phyloP scores from a whole-genome alignment of 2,113 vertebrate genomes.

The Meleagris gallopavo region DNA sequence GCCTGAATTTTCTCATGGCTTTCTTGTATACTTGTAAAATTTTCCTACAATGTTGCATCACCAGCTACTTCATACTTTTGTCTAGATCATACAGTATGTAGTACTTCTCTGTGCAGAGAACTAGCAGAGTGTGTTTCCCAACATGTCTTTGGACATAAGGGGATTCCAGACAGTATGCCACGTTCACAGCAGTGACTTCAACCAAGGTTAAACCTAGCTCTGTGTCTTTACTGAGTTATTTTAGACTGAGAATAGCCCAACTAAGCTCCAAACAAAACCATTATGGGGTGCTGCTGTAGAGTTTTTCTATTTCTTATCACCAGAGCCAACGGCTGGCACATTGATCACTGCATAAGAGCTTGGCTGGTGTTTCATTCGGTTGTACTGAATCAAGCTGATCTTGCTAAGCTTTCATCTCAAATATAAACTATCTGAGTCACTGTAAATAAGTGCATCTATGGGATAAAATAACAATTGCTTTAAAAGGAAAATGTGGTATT shows the following conservation, averaged over 20 bases:
- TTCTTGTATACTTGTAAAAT: neutral
- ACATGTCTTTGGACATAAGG: neutral
- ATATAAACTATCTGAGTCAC: neutral
- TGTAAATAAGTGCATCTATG: neutral
- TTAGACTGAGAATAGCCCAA: neutral
- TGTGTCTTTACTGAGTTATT: neutral
- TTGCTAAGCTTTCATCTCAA: neutral
- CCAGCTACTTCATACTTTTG: neutral
- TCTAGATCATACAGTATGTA: neutral
- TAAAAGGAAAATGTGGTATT: neutral
- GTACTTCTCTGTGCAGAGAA: neutral
- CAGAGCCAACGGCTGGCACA: neutral
- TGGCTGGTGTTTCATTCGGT: neutral
- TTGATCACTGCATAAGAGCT: neutral
- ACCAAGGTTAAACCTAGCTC: neutral
- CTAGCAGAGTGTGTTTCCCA: neutral
- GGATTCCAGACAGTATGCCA: neutral
- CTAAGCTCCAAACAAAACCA: neutral
- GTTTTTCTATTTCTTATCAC: neutral
- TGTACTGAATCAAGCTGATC: neutral
- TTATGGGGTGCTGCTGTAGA: neutral
- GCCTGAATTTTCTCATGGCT: neutral
- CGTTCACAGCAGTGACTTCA: neutral
- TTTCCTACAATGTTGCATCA: neutral
- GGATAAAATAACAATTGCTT: neutral